Base-by-base conservation (phyloP, 2,797 vertebrate species). In the Enteromius argenteus region DNA sequence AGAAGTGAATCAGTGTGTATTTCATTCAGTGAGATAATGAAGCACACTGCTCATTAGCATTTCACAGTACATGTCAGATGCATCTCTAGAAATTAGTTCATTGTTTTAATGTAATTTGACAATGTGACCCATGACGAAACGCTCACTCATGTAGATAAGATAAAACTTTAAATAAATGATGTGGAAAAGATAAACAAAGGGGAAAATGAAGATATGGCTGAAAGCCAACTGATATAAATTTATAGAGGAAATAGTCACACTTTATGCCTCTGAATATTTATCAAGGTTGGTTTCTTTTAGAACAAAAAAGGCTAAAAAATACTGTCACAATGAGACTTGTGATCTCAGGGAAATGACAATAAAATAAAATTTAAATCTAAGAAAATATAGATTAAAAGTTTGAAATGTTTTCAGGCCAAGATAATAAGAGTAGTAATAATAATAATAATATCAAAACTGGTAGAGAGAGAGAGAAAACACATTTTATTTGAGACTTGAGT, bases 11-110 rank as follows among this genome's bases (percentile, higher is more conserved):
- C 68, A 32, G 37, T 72, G 53, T 73, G 67, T 19, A 21, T 81
- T 81, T 81, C 39, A 73, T 75, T 75, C 44, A 66, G 17, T 23
- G 32, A 21, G 60, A 75, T 75, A 75, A 74, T 67, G 30, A 83
- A 64, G 56, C 44, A 37, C 81, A 21, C 44, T 30, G 7, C 44
- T 66, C 32, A 67, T 83, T 75, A 75, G 58, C 60, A 67, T 83
- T 75, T 83, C 30, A 51, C 75, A 60, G 75, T 60, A 78, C 58
- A 60, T 37, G 56, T 82, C 69, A 17, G 56, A 42, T 82, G 42
- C 56, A 74, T 35, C 23, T 44, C 37, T 58, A 35, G 17, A 72
- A 81, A 81, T 35, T 71, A 81, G 23, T 81, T 60, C 6, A 60
- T 72, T 81, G 68, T 44, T 72, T 81, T 44, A 44, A 60, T 60